A percentile compares a stretch with the other conserved stretches of the same genome.
Evolutionary conservation across 2,113 vertebrate genomes (phyloP).

Genomic region (Porphyrio hochstetteri): DNA sequence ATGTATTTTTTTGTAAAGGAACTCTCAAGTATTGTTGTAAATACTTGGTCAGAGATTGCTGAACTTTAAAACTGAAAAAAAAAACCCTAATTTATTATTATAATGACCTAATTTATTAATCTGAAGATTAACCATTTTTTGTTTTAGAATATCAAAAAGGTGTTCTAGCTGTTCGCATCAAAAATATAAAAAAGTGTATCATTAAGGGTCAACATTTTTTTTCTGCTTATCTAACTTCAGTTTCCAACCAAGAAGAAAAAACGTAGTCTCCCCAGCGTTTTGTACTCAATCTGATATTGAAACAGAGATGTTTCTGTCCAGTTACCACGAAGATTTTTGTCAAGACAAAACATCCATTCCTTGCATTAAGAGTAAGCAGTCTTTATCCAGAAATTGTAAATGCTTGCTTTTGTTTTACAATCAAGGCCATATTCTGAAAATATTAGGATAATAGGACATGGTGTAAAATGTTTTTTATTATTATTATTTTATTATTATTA

Average conservation of each 20-base stretch:
- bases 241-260: slow-evolving; percentile 76
- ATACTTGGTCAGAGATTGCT: slow-evolving; percentile 92
- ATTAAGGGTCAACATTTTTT: slow-evolving; percentile 81
- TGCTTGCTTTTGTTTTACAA: slow-evolving; percentile 85
- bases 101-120: slow-evolving; percentile 94
- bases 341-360: slow-evolving; percentile 79
- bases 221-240: slow-evolving; percentile 70
- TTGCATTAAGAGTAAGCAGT: slow-evolving; percentile 77
- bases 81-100: slow-evolving; percentile 92
- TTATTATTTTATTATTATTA: slow-evolving; percentile 80
- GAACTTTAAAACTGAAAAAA: slow-evolving; percentile 83
- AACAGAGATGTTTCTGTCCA: slow-evolving; percentile 78
- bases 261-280: slow-evolving; percentile 65
- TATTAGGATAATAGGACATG: slow-evolving; percentile 83
- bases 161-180: slow-evolving; percentile 85
- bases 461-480: slow-evolving; percentile 79
- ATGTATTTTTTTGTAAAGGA: slow-evolving; percentile 85
- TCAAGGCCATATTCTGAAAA: slow-evolving; percentile 83
- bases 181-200: slow-evolving; percentile 78
- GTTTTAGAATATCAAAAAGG: slow-evolving; percentile 84
- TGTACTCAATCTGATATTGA: slow-evolving; percentile 72
- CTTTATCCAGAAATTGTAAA: slow-evolving; percentile 81
- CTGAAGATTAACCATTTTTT: slow-evolving; percentile 85
- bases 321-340: slow-evolving; percentile 78
- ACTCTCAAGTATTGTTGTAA: slow-evolving; percentile 95